Base-by-base conservation (phyloP, 2,797 vertebrate species). In the Champsocephalus gunnari region DNA sequence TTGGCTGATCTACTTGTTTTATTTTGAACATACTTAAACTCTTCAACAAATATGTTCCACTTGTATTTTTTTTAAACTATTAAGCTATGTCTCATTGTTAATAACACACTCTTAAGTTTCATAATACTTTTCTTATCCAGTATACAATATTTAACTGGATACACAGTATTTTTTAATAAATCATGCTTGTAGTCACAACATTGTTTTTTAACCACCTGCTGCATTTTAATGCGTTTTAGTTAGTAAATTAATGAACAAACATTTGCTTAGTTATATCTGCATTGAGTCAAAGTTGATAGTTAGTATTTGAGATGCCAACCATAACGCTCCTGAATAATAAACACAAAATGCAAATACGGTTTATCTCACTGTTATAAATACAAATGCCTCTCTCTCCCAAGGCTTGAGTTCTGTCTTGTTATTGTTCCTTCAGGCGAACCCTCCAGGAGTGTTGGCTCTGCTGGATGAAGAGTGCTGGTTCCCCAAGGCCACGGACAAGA, bases 391-490 rank as follows among this genome's bases (percentile, higher is more conserved):
- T 41, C 49, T 32, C 17, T 75, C 34, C 69, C n/a, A 48, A 47
- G 19, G 12, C 16, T 71, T 14, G 19, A 4, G 7, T 60, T 50
- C 17, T 72, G 45, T 72, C 28, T 12, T 59, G 2, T 73, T 66
- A 0, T 73, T 71, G 8, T 61, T 62, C 9, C 55, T 76, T 53
- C 79, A 99, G 98, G 97, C 97, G 5, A 97, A 97, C 64, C 97
- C 98, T 73, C 98, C 98, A 1, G 98, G 98, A 45, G 96, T 99
- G 43, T 87, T 99, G 83, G 98, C 98, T 45, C 90, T 99, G 75
- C 90, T 99, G 87, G 98, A 99, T 57, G 98, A 99, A 83, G 98
- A 99, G 84, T 99, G 98, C 89, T 99, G 98, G 98, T 99, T 99
- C 88, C 98, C 98, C 67, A 99, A 99, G 90, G 98, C 98, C 84